These are phyloP conservation scores for Athetis lepigone DNA, from an alignment of 2,888 invertebrate species.

Conservation along the genomic window DNA sequence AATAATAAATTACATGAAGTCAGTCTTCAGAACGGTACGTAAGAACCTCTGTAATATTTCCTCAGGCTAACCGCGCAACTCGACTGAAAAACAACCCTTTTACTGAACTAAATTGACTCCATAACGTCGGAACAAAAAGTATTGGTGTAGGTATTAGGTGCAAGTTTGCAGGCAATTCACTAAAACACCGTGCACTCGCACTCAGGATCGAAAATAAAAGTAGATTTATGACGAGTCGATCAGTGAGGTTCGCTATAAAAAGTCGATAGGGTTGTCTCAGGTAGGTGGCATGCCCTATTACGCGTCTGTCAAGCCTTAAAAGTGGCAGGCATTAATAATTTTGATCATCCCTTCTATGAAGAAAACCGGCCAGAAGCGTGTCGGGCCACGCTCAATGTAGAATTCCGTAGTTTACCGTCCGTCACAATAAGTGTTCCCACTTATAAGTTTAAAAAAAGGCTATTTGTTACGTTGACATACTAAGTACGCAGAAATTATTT, in stretches of 20 bases:
- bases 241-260: slow-evolving; percentile 64
- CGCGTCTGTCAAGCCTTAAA: slow-evolving; percentile 62
- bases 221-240: slow-evolving; percentile 73
- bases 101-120: slow-evolving; percentile 32
- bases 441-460: no score
- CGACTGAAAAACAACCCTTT: slow-evolving; percentile 31
- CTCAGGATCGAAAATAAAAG: slow-evolving; percentile 56
- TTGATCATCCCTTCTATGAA: no score
- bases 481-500: no score
- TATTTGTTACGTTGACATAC: no score
- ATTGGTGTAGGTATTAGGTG: slow-evolving; percentile 24
- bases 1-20: slow-evolving; percentile 7
- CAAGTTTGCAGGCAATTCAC: slow-evolving; percentile 42
- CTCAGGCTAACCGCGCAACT: background rate
- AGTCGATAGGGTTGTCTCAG: slow-evolving; percentile 18
- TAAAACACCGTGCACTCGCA: slow-evolving; percentile 39
- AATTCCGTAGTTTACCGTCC: no score
- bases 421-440: no score
- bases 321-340: slow-evolving; percentile 34
- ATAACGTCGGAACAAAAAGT: slow-evolving; percentile 31
- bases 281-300: slow-evolving; percentile 48
- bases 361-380: no score
- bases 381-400: no score
- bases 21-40: slow-evolving; percentile 9
- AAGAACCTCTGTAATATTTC: slow-evolving; percentile 35